These are phyloP conservation scores for Machaerirhynchus nigripectus DNA, from an alignment of 2,113 vertebrate species.

Conservation along the genomic window DNA sequence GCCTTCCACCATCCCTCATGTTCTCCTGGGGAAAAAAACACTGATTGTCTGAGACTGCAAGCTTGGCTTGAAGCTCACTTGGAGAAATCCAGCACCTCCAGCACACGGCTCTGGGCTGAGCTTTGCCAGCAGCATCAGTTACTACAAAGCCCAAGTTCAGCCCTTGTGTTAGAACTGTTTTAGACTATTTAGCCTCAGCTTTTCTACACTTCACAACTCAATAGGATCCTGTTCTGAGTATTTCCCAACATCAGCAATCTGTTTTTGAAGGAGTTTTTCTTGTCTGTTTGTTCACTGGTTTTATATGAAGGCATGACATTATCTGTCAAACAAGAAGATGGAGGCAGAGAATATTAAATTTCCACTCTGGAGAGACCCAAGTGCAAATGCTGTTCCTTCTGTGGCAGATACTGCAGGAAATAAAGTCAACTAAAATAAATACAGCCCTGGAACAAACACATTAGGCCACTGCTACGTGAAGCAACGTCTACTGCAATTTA, in stretches of 20 bases:
- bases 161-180: not conserved
- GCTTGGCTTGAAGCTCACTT: not conserved
- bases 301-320: not conserved
- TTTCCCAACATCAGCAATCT: not conserved
- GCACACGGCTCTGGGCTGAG: not conserved
- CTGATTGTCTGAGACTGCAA: not conserved
- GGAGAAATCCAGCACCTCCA: not conserved
- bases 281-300: not conserved
- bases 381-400: not conserved
- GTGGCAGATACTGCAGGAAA: not conserved
- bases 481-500: not conserved
- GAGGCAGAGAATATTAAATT: not conserved
- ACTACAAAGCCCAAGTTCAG: not conserved
- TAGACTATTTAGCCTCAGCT: not conserved
- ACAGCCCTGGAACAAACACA: not conserved
- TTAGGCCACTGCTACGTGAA: not conserved
- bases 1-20: accelerated
- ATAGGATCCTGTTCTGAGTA: not conserved
- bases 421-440: not conserved
- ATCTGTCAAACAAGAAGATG: not conserved
- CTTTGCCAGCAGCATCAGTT: not conserved
- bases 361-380: not conserved
- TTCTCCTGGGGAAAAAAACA: not conserved
- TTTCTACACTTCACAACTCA: not conserved
- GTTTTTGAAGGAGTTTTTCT: not conserved